Evolutionary conservation across 2,797 vertebrate species (phyloP).

Genomic region (Sternotherus odoratus): DNA sequence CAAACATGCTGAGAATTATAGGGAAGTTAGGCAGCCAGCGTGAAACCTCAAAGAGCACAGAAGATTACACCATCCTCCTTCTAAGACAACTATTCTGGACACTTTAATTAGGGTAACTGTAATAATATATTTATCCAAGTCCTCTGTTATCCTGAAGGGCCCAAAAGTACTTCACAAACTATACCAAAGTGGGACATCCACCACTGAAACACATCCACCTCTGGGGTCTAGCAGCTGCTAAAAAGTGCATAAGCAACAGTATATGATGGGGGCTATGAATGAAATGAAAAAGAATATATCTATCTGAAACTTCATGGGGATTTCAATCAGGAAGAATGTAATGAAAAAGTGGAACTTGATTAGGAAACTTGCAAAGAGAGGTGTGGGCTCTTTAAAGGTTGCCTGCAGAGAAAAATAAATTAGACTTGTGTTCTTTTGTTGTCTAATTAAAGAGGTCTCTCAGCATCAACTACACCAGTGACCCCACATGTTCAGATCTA

Average conservation of each 20-base stretch:
- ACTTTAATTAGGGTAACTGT: rapidly evolving
- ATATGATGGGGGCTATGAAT: neutral
- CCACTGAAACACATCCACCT: neutral
- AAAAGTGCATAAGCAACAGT: neutral
- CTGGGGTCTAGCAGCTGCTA: neutral
- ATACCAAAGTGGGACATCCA: neutral
- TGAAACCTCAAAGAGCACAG: neutral
- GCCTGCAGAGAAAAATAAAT: neutral
- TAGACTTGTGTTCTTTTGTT: neutral
- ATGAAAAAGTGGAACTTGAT: neutral
- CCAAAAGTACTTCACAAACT: neutral
- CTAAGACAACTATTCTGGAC: neutral
- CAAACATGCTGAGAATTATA: neutral
- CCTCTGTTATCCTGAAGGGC: neutral
- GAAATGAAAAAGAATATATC: neutral
- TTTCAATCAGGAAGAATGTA: rapidly evolving
- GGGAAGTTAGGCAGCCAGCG: constrained; percentile 50
- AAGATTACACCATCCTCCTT: neutral
- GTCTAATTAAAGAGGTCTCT: neutral
- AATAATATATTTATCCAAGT: rapidly evolving
- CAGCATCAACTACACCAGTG: too few species aligned
- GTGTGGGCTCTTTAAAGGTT: neutral
- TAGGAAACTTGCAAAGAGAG: neutral
- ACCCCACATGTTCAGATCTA: too few species aligned
- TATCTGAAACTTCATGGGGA: neutral